Evolutionary conservation across 2,888 invertebrate species (phyloP), one percentile per base, ranked within the genome.

Genomic region (Calliscelio sp.): DNA sequence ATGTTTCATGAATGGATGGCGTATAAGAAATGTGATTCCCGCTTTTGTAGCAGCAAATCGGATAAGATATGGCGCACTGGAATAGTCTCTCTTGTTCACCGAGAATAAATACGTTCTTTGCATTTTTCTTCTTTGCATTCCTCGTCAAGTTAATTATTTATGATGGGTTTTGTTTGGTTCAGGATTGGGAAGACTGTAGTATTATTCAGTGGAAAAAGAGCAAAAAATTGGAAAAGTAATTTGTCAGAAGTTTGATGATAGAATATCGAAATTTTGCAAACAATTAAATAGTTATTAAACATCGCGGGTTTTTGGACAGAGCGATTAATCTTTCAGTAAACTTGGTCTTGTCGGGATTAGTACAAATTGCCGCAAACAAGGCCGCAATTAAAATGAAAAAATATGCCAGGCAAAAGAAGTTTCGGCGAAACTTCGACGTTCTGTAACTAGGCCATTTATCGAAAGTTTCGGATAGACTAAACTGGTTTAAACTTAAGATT

Each of bases 371-470:
- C 10, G 41, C 49, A 78, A 77, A 70, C 59, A 59, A 78, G 51
- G 51, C 38, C 18, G 73, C 73, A 78, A 82, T 82, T 82, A 82
- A 82, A 61, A 66, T 71, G 82, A 71, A 82, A 82, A 82, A 82
- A 82, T 78, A 73, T 82, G 74, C 77, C 73, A 35, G 44, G 25
- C 44, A 51, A 70, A n/a, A 74, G 49, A 71, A 73, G 14, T 65
- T 83, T 68, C 22, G 20, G 11, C 24, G 35, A 49, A 73, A 74
- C 51, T 78, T 83, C 32, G 61, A 14, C 57, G 68, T 22, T 11
- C 53, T 61, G 83, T 78, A 83, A 83, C 78, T 83, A 74, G 78
- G 78, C 74, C 78, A 83, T 78, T 83, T 83, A 83, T 83, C 78
- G 73, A 74, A 83, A 83, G 78, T 78, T 78, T 74, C 51, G 59